Conservation (phyloP, 2,113 vertebrate species). For the Herpetotheres cachinnans region DNA sequence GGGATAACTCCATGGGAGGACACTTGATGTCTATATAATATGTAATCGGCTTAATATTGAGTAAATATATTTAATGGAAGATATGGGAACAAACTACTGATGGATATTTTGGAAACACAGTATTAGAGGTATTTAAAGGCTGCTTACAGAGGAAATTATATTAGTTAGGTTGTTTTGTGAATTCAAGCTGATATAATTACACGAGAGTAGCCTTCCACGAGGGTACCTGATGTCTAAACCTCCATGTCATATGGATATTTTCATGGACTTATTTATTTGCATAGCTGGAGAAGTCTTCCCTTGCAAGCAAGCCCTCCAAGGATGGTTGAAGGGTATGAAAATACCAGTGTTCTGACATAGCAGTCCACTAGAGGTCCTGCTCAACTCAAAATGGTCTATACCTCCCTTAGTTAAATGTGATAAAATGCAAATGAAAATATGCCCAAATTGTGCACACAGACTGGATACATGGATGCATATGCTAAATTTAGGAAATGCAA, state of each 20-base stretch:
- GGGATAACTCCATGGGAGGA: neutral
- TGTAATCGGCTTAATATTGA: fast-evolving
- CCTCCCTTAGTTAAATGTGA: neutral
- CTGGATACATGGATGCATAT: neutral
- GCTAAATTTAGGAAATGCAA: slow-evolving; percentile 50
- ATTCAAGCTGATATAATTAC: neutral
- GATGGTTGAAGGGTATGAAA: neutral
- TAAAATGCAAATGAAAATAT: slow-evolving; percentile 1
- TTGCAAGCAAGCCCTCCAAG: neutral
- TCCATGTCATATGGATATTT: neutral
- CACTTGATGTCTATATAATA: fast-evolving
- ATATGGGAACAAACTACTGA: neutral
- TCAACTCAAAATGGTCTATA: neutral
- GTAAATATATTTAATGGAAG: neutral
- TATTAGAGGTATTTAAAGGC: neutral
- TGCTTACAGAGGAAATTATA: neutral
- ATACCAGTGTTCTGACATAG: neutral
- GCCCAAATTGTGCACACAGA: neutral
- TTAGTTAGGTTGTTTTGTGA: neutral
- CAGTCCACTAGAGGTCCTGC: slow-evolving; percentile 47
- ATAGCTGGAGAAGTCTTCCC: neutral
- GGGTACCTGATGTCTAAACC: neutral
- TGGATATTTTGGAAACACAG: neutral
- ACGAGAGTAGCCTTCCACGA: neutral
- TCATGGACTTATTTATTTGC: neutral